Conservation (phyloP, 2,888 invertebrate genomes). For the Pandemis corylana region DNA sequence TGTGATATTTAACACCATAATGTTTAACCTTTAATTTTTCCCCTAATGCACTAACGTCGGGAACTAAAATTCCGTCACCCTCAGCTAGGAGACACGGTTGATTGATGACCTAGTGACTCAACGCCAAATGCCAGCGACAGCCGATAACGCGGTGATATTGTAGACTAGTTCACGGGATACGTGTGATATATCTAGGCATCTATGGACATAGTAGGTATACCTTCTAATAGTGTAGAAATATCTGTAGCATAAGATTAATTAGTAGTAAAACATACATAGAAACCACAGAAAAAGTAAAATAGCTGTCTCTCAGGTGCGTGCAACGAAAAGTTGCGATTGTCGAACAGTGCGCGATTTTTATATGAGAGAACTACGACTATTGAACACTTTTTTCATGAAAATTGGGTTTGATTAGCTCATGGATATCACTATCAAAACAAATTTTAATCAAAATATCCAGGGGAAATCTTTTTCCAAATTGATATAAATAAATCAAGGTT, state of each 20-base stretch:
- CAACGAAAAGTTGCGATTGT: not conserved
- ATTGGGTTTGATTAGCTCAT: too few species aligned
- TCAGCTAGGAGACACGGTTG: constrained; percentile 26
- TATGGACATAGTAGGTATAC: not conserved
- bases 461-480: too few species aligned
- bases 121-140: constrained; percentile 39
- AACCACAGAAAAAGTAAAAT: too few species aligned
- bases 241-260: too few species aligned
- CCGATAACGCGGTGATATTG: constrained; percentile 35
- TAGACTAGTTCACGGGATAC: constrained; percentile 26
- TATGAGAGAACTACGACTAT: too few species aligned
- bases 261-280: too few species aligned
- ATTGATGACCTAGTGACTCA: constrained; percentile 36
- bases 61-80: constrained; percentile 29
- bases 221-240: not conserved
- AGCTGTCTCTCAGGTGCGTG: too few species aligned
- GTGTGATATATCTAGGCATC: not conserved
- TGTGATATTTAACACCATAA: not conserved
- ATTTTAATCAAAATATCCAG: too few species aligned
- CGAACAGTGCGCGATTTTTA: too few species aligned
- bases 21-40: constrained; percentile 15
- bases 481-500: too few species aligned
- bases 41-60: constrained; percentile 12
- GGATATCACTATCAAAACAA: too few species aligned
- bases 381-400: too few species aligned